Conservation (phyloP, 2,797 vertebrate species). For the Capromys pilorides region DNA sequence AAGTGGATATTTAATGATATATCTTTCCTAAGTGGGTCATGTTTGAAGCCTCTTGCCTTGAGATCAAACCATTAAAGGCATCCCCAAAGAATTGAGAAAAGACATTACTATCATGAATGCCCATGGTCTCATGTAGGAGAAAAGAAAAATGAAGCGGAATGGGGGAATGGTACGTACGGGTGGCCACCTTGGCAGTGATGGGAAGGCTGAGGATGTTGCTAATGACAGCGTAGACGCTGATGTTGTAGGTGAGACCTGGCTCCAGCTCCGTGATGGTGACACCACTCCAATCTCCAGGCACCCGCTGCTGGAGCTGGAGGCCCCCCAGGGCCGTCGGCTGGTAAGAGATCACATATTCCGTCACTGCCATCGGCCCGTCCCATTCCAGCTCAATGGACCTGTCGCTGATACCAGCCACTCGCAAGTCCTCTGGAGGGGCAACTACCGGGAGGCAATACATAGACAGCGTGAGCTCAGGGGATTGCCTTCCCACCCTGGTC, state of each 20-base stretch:
- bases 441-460: conserved; percentile 87
- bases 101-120: conserved; percentile 66
- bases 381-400: conserved; percentile 93
- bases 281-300: conserved; percentile 92
- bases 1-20: neutral
- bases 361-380: conserved; percentile 91
- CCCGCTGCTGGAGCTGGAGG: conserved; percentile 92
- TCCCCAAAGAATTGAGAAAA: conserved; percentile 70
- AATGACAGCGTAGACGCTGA: conserved; percentile 95
- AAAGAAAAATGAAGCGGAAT: conserved; percentile 43
- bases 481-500: conserved; percentile 56
- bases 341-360: conserved; percentile 95
- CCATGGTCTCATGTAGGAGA: conserved; percentile 59
- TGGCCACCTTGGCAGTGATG: conserved; percentile 91
- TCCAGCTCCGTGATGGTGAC: conserved; percentile 92
- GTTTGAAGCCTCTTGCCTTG: neutral
- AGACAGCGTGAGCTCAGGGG: conserved; percentile 77
- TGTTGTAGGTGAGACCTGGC: conserved; percentile 94
- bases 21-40: neutral
- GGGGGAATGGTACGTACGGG: conserved; percentile 90
- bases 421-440: conserved; percentile 92
- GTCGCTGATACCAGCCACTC: conserved; percentile 90
- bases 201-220: conserved; percentile 92
- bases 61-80: conserved; percentile 21
- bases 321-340: conserved; percentile 89